Percentiles rank a stretch among this genome's conserved stretches.
Evolutionary conservation across 2,113 vertebrate genomes (phyloP).

Genomic region (Ammospiza nelsoni): DNA sequence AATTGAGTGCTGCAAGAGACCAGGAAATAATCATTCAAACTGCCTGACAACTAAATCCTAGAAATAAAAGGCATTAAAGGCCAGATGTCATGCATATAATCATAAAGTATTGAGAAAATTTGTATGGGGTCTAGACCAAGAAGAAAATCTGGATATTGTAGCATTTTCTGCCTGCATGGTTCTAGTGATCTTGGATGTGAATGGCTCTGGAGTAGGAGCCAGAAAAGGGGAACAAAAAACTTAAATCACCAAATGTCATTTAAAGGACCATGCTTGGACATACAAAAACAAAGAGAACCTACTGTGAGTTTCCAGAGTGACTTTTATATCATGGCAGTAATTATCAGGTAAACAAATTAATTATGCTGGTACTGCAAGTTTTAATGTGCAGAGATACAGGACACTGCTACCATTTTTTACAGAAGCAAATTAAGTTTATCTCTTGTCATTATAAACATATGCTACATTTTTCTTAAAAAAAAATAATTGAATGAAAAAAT

Average conservation of each 20-base stretch:
- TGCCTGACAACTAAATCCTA: slow-evolving; percentile 1
- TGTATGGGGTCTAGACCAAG: background rate
- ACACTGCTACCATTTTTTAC: background rate
- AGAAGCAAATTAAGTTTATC: background rate
- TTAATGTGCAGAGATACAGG: background rate
- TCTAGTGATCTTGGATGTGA: background rate
- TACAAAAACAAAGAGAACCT: background rate
- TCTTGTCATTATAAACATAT: background rate
- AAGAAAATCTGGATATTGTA: background rate
- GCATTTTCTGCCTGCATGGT: background rate
- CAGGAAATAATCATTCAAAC: slow-evolving; percentile 39
- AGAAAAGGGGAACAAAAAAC: background rate
- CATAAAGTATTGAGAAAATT: background rate
- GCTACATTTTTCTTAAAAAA: background rate
- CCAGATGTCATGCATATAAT: background rate
- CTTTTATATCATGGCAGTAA: background rate
- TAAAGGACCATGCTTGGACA: background rate
- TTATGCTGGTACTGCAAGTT: background rate
- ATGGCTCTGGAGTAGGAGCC: background rate
- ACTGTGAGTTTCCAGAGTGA: background rate
- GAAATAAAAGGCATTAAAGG: slow-evolving; percentile 19
- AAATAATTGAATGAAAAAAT: background rate
- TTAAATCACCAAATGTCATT: background rate
- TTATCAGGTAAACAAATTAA: background rate
- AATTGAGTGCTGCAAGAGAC: background rate